Conservation (phyloP, 2,888 invertebrate species). For the Hofmannophila pseudospretella region DNA sequence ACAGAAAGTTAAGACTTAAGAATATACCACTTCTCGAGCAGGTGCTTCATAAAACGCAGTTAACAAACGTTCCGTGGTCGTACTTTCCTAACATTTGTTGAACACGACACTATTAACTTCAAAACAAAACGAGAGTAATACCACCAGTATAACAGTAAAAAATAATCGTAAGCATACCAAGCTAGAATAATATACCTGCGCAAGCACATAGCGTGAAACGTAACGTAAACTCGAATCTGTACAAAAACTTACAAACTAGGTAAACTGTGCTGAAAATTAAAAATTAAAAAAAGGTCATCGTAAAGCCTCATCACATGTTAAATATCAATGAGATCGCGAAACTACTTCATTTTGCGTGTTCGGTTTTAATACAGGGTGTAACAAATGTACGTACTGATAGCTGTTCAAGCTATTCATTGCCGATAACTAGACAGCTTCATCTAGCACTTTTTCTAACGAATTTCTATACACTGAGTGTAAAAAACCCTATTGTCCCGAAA, state of each 20-base stretch:
- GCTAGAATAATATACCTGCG: constrained; percentile 3
- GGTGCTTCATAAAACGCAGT: too few relatives aligned
- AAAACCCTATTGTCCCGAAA: too few relatives aligned
- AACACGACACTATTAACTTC: neutral
- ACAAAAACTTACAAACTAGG: constrained; percentile 10
- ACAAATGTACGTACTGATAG: too few relatives aligned
- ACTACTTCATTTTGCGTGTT: too few relatives aligned
- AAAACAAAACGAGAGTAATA: constrained; percentile 4
- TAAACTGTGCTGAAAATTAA: constrained; percentile 39
- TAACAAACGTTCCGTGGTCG: too few relatives aligned
- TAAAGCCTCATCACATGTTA: constrained; percentile 58
- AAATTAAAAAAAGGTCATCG: constrained; percentile 33
- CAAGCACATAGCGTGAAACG: constrained; percentile 8
- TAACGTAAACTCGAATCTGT: constrained; percentile 6
- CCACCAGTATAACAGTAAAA: constrained; percentile 4
- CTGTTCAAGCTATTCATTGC: too few relatives aligned
- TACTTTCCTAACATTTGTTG: neutral
- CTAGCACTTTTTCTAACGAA: too few relatives aligned
- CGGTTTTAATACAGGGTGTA: too few relatives aligned
- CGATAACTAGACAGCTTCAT: too few relatives aligned
- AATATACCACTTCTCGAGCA: too few relatives aligned
- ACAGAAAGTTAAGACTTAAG: too few relatives aligned
- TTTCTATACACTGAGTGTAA: too few relatives aligned
- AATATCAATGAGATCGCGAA: constrained; percentile 58
- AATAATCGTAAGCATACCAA: neutral